Evolutionary conservation across 2,797 vertebrate species (phyloP).

Genomic region (Streptopelia turtur): DNA sequence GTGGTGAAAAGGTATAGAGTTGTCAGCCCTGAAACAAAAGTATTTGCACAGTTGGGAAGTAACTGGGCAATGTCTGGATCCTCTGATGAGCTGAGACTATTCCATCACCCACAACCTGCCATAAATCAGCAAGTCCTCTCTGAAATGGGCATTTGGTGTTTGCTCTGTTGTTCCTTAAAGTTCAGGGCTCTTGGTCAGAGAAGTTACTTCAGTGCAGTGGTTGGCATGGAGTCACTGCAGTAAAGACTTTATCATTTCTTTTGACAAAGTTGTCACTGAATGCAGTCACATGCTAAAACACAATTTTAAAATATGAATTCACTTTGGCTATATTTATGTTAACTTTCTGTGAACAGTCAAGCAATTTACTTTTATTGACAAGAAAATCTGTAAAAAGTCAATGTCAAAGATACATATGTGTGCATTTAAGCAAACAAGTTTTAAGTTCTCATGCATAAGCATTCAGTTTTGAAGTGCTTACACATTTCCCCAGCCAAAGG

Average conservation of each 20-base stretch:
- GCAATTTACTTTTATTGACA: constrained; percentile 58
- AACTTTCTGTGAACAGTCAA: constrained; percentile 58
- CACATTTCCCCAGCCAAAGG: constrained; percentile 58
- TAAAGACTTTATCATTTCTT: not conserved
- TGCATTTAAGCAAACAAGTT: constrained; percentile 63
- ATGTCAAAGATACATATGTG: constrained; percentile 58
- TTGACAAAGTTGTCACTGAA: not conserved
- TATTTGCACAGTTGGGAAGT: not conserved
- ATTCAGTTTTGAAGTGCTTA: constrained; percentile 67
- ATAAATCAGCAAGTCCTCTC: not conserved
- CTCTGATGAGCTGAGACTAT: constrained; percentile 48
- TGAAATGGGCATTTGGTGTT: not conserved
- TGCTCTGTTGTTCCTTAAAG: not conserved
- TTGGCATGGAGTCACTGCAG: not conserved
- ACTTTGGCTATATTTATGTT: constrained; percentile 24
- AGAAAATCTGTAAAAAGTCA: constrained; percentile 64
- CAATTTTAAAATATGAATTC: not conserved
- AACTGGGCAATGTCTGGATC: constrained; percentile 25
- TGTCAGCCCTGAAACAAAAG: constrained; percentile 28
- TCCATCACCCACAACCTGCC: not conserved
- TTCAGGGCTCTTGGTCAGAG: fast-evolving
- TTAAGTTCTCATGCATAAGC: constrained; percentile 61
- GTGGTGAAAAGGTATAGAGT: constrained; percentile 58
- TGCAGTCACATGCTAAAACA: not conserved
- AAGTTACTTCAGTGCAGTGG: not conserved